Evolutionary conservation across 1,140 invertebrate species (phyloP), one percentile per base, ranked within the genome.

Genomic region (Papilio aristodemus): DNA sequence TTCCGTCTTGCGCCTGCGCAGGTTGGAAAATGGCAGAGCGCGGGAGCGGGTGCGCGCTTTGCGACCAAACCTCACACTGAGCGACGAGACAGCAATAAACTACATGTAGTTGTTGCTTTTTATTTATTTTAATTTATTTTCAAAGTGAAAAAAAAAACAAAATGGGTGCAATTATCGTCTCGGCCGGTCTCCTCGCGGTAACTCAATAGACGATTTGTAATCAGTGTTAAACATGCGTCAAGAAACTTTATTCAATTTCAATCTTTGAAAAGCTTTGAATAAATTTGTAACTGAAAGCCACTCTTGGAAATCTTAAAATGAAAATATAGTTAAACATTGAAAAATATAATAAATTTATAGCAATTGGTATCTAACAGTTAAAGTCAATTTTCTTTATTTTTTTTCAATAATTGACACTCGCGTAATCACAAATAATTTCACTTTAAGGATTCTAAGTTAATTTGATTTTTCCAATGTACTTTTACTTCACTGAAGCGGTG

Each of bases 101-200:
- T 74, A 74, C 79, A 76, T 76, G 75, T 64, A 43, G 38, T 38
- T 27, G n/a, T 64, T 25, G 0, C n/a, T 76, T 77, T 70, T 68
- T 76, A 77, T 77, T 73, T 84, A 81, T 83, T 85, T 86, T 81
- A 69, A 82, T 81, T 86, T 86, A 81, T 86, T 88, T 86, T 86
- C 73, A 83, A 81, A 83, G 81, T 85, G 80, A 77, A 84, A 79
- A 77, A 32, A 84, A 81, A 89, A 89, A 86, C 84, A 77, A 63
- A 78, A 78, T 70, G 75, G 70, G 63, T 69, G 68, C 81, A 79
- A 83, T 81, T 81, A 79, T 83, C 80, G 77, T 71, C 63, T 77
- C 73, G 73, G 50, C 68, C 76, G 80, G 75, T 77, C 79, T 76
- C 73, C 79, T 83, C 83, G 80, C 9, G 46, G 19, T 17, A 25